Evolutionary conservation across 2,797 vertebrate genomes (phyloP), one percentile per base, ranked within the genome.

Genomic region (Eremophila alpestris): DNA sequence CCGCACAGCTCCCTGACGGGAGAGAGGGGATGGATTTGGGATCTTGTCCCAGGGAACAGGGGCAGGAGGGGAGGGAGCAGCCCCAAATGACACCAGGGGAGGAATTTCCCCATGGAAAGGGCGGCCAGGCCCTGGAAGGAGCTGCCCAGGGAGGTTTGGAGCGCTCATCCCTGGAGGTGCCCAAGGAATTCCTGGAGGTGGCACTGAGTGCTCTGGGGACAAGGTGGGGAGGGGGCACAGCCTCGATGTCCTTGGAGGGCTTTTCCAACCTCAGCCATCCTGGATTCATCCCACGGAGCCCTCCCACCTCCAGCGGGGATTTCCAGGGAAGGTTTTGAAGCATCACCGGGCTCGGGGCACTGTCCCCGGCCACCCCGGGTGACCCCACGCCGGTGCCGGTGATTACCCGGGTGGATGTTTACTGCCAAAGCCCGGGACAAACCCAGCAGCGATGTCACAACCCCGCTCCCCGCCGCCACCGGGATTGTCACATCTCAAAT

Each of bases 181-280:
- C 75, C 74, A 5, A 2, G 58, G 18, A 36, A 34, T 3, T 5
- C 1, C 51, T 43, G 67, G 51, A 20, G 16, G 38, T 18, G 48
- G 26, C 62, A 36, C 77, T 36, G 5, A 3, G 59, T 10, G 68
- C 5, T 22, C 10, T 41, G 40, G 77, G 4, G n/a, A 58, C 45
- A 64, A 19, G 32, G 16, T 40, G 67, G n/a, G 22, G 18, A 46
- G 4, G 3, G 46, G 27, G 1, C 58, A 18, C 4, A 23, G 54
- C 1, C 4, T 9, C 2, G 8, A 2, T 26, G 87, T 9, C 15
- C 64, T 9, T 1, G 38, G 38, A 26, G 56, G 5, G 24, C 7
- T 63, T 58, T 29, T 34, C 29, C 49, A 26, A 0, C 23, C 38
- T 16, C 43, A 2, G 7, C 0, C 11, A 38, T 34, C 4, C 69